Evolutionary conservation across 2,113 vertebrate species (phyloP), one percentile per base, ranked within the genome.

Genomic region (Mionectes macconnelli): DNA sequence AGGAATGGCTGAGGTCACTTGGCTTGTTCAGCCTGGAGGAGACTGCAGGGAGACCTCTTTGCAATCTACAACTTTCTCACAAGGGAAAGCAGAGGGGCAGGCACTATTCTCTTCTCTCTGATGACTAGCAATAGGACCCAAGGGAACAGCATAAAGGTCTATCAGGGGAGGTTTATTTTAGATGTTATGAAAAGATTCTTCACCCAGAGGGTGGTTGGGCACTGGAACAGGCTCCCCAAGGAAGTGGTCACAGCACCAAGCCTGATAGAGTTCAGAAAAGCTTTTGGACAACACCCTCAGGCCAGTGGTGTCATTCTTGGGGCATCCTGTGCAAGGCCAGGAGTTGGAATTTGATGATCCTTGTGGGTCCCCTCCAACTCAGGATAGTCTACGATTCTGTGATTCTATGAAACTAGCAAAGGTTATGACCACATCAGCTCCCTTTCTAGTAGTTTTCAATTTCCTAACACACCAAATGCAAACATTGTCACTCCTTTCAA

Each of bases 341-440:
- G 14, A 14, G 10, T 0, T 74, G 52, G 15, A 30, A 23, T 60
- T 35, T 0, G 0, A 30, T 44, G 25, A 67, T 45, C 37, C 18
- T 63, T 40, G 18, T 66, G 30, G 30, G 63, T 33, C 13, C 11
- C n/a, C 60, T 68, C 24, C 39, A 47, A 40, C 0, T 1, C 13
- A 5, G 18, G n/a, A 31, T 89, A n/a, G 39, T 37, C 19, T 33
- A 16, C 50, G 25, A n/a, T 33, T 42, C 12, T 37, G 10, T 73
- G 49, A 33, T 64, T 40, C 31, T 14, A 4, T 67, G 23, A 67
- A 74, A 8, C 28, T 28, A 50, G 18, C 9, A 69, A 66, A 67
- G 33, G 11, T 17, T 60, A 28, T 23, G 22, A 33, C 21, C 30
- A 5, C 31, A 70, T 18, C 9, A 77, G 20, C 7, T 42, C 10